phyloP scores from a whole-genome alignment of 2,113 vertebrate species.

The Cathartes aura region DNA sequence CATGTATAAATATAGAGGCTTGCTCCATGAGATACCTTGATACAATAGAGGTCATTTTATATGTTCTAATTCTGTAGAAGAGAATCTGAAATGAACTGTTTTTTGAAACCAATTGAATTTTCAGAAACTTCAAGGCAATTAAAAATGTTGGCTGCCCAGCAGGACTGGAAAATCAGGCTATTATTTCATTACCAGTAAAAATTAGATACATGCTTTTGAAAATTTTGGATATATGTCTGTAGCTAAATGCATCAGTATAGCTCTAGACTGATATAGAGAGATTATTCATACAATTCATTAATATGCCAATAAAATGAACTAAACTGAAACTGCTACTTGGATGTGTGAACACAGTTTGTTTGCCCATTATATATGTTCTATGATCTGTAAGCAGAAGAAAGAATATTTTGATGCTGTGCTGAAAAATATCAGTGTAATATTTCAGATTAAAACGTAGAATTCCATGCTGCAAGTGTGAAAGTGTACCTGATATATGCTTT shows the following conservation, averaged over 20 bases:
- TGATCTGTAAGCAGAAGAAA: not conserved
- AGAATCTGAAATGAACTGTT: not conserved
- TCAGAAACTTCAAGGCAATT: not conserved
- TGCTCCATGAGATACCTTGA: conserved; percentile 17
- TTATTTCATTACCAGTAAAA: not conserved
- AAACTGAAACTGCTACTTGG: not conserved
- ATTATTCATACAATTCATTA: not conserved
- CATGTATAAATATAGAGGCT: not conserved
- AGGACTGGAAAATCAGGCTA: not conserved
- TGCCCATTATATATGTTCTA: not conserved
- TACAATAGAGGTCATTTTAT: not conserved
- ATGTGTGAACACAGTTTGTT: not conserved
- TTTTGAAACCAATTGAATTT: not conserved
- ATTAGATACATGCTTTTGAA: not conserved
- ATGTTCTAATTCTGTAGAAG: not conserved
- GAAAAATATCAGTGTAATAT: not conserved
- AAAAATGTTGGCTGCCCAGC: not conserved
- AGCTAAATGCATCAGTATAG: not conserved
- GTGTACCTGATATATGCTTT: not conserved
- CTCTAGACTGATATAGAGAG: not conserved
- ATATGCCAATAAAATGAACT: not conserved
- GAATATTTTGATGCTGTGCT: not conserved
- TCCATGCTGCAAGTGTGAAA: not conserved
- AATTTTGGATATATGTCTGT: not conserved
- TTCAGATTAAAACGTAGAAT: not conserved